Evolutionary conservation across 2,113 vertebrate genomes (phyloP), one percentile per base, ranked within the genome.

Genomic region (Odocoileus virginianus): DNA sequence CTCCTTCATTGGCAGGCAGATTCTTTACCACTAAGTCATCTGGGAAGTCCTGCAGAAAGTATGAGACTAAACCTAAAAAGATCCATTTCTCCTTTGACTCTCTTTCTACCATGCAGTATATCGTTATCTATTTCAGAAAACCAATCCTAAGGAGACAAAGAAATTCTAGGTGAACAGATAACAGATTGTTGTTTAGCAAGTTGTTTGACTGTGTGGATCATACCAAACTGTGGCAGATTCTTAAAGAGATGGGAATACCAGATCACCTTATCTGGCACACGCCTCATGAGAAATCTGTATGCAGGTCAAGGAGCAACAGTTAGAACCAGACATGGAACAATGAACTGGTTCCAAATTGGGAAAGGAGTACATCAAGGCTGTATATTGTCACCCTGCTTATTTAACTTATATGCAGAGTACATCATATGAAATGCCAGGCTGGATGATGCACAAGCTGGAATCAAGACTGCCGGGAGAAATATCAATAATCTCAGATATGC

Each of bases 81-180:
- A 89, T 28, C 17, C 40, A 64, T 96, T 91, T 89, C 28, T 87
- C 58, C 12, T 89, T 64, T 61, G 30, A 61, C 19, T 14, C 9
- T 86, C 13, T 93, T 30, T 89, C 57, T 79, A 30, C 28, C 5
- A 3, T 57, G 27, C 0, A 78, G 30, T 78, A 28, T 78, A 19
- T 79, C 47, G 47, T 67, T 86, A 71, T 83, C 76, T 87, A 11
- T 81, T 47, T 86, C 83, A 97, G 91, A n/a, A 96, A 96, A 87
- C 12, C 58, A 74, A 64, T 28, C 19, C 50, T 19, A 45, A 57
- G 30, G 43, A 89, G 88, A 86, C 16, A 89, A 78, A 93, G 28
- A 71, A 61, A 94, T 92, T 90, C 64, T 61, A 88, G 25, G 60
- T 86, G 40, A 60, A 14, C 21, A 81, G 33, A 36, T 54, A 93